Conservation (phyloP, 1,140 invertebrate genomes). For the Cyclina sinensis region DNA sequence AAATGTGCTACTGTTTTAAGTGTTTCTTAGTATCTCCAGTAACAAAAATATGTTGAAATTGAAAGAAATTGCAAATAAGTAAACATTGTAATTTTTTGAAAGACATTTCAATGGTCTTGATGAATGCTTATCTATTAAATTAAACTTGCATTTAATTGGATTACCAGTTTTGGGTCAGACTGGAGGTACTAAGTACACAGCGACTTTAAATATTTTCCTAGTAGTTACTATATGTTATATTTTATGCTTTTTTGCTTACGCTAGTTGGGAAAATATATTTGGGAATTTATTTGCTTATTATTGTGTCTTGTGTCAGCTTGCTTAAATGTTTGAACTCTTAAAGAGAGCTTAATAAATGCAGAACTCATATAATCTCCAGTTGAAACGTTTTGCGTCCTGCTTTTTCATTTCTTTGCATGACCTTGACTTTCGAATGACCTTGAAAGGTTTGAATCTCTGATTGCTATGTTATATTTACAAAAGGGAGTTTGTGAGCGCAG, state of each 20-base stretch:
- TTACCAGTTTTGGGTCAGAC: too few relatives aligned
- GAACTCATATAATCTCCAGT: constrained; percentile 59
- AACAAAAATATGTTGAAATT: too few relatives aligned
- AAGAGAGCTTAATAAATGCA: constrained; percentile 68
- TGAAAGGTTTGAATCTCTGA: constrained; percentile 27
- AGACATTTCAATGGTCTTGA: too few relatives aligned
- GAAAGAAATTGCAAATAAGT: too few relatives aligned
- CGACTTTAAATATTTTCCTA: constrained; percentile 26
- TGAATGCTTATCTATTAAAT: too few relatives aligned
- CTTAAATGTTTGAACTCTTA: constrained; percentile 55
- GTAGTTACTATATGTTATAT: constrained; percentile 54
- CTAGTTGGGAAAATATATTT: constrained; percentile 59
- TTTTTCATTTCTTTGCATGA: constrained; percentile 67
- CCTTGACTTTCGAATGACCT: constrained; percentile 9
- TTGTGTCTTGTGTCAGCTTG: constrained; percentile 60
- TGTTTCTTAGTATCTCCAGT: constrained; percentile 1
- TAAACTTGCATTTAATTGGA: too few relatives aligned
- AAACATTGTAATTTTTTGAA: too few relatives aligned
- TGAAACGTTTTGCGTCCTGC: constrained; percentile 51
- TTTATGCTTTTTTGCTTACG: constrained; percentile 64
- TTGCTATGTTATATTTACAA: constrained; percentile 36
- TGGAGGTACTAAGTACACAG: neutral
- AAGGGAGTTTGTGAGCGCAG: neutral
- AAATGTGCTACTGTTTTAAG: constrained; percentile 7
- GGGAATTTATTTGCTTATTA: constrained; percentile 65